A percentile compares a stretch with the other conserved stretches of the same genome.
These are phyloP conservation scores for Macrostomum lignano DNA, from an alignment of 1,140 invertebrate genomes.

Conservation along the genomic window DNA sequence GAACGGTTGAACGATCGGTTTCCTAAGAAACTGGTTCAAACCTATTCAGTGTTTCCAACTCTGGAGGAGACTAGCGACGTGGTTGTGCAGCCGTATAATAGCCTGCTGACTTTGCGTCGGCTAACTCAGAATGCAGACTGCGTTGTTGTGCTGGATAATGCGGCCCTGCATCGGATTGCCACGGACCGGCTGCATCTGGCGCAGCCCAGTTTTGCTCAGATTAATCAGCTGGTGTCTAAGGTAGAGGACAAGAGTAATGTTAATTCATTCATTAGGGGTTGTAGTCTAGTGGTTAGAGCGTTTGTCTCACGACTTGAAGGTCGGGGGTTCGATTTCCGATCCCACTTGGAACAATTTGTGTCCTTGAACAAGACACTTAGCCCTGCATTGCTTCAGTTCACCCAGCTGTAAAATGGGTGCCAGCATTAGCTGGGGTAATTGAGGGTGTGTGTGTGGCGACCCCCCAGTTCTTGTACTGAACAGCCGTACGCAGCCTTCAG, in stretches of 20 bases:
- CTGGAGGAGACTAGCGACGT: slow-evolving; percentile 76
- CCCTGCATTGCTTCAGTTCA: too few species aligned
- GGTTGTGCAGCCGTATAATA: slow-evolving; percentile 96
- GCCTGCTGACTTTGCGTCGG: slow-evolving; percentile 65
- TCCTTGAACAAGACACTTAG: too few species aligned
- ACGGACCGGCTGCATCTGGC: slow-evolving; percentile 71
- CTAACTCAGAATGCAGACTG: slow-evolving; percentile 82
- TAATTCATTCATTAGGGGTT: slow-evolving; percentile 11
- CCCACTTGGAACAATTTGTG: too few species aligned
- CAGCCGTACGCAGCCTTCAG: too few species aligned
- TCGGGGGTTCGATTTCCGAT: too few species aligned
- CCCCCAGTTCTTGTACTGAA: too few species aligned
- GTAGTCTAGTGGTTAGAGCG: too few species aligned
- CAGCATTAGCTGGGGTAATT: too few species aligned
- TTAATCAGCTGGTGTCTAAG: slow-evolving; percentile 83
- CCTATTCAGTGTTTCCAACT: slow-evolving; percentile 95
- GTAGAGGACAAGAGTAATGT: too few species aligned
- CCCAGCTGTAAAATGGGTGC: too few species aligned
- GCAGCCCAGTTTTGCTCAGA: slow-evolving; percentile 79
- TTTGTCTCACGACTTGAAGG: too few species aligned
- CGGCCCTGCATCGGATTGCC: slow-evolving; percentile 77
- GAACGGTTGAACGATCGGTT: slow-evolving; percentile 66
- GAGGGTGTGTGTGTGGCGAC: too few species aligned
- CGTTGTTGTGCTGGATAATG: slow-evolving; percentile 78
- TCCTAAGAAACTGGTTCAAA: slow-evolving; percentile 87